These are phyloP conservation scores for Coccyzus lansbergi DNA, from an alignment of 2,797 vertebrate species.

Conservation along the genomic window DNA sequence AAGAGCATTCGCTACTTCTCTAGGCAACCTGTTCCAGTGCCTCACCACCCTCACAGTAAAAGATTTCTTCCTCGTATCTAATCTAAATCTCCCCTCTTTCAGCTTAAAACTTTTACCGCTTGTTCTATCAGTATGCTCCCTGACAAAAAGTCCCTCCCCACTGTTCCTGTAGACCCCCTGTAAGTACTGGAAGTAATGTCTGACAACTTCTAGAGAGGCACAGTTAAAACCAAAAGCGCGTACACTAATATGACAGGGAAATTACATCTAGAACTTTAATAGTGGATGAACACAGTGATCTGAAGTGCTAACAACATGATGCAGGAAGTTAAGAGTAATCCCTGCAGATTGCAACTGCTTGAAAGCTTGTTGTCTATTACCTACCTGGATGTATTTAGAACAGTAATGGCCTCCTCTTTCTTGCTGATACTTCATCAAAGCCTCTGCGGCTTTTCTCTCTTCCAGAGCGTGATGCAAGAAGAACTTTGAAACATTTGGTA, in stretches of 20 bases:
- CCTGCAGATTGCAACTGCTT: not conserved
- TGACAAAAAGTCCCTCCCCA: not conserved
- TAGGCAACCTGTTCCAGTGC: not conserved
- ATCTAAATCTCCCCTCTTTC: not conserved
- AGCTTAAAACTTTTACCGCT: not conserved
- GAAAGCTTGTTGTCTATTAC: not conserved
- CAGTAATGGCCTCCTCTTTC: slow-evolving; percentile 80
- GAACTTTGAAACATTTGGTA: slow-evolving; percentile 77
- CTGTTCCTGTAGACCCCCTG: not conserved
- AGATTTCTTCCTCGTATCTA: not conserved
- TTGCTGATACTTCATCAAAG: slow-evolving; percentile 76
- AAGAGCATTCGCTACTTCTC: not conserved
- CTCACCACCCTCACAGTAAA: not conserved
- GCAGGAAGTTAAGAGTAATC: not conserved
- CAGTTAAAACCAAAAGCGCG: not conserved
- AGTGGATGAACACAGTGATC: not conserved
- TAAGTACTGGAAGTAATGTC: not conserved
- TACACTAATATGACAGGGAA: not conserved
- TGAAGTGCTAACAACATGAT: not conserved
- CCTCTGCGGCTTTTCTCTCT: slow-evolving; percentile 74
- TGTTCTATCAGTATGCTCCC: not conserved
- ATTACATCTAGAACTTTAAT: not conserved
- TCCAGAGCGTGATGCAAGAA: slow-evolving; percentile 76
- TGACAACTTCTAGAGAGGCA: not conserved
- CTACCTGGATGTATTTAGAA: slow-evolving; percentile 77